Conservation (phyloP, 2,797 vertebrate species). For the Phoxinus dragarum region DNA sequence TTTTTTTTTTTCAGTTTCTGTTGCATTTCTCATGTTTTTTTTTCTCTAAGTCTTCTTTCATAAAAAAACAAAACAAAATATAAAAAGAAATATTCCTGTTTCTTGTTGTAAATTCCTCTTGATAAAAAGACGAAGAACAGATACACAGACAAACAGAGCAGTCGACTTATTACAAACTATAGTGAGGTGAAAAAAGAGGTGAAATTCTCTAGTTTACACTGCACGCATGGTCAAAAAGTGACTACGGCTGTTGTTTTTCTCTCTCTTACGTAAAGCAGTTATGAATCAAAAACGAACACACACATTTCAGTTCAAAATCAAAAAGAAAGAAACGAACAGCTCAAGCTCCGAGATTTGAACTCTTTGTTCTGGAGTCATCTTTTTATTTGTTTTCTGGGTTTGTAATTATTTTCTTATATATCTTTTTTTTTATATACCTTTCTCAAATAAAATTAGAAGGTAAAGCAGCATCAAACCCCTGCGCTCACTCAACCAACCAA, state of each 20-base stretch:
- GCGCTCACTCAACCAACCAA: constrained; percentile 70
- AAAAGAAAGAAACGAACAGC: constrained; percentile 68
- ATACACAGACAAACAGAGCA: constrained; percentile 77
- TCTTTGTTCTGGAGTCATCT: constrained; percentile 79
- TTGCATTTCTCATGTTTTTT: constrained; percentile 73
- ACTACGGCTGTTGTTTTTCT: constrained; percentile 76
- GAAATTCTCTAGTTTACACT: constrained; percentile 80
- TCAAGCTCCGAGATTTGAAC: constrained; percentile 69
- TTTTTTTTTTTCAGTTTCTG: constrained; percentile 70
- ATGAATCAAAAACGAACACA: constrained; percentile 73
- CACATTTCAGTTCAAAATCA: constrained; percentile 65
- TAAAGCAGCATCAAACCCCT: constrained; percentile 81
- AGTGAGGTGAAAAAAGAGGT: constrained; percentile 78
- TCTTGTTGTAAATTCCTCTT: constrained; percentile 79
- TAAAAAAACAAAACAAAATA: constrained; percentile 69
- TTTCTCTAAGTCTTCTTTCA: constrained; percentile 73
- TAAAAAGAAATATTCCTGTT: constrained; percentile 75
- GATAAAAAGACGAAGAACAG: constrained; percentile 80
- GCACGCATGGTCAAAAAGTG: constrained; percentile 84
- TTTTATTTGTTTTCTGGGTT: constrained; percentile 73
- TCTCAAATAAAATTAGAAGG: constrained; percentile 74
- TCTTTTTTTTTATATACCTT: constrained; percentile 61
- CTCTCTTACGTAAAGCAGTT: constrained; percentile 81
- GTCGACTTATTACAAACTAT: constrained; percentile 80
- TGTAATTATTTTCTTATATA: constrained; percentile 67